Evolutionary conservation across 2,888 invertebrate genomes (phyloP), one percentile per base, ranked within the genome.

Genomic region (Polietes domitor): DNA sequence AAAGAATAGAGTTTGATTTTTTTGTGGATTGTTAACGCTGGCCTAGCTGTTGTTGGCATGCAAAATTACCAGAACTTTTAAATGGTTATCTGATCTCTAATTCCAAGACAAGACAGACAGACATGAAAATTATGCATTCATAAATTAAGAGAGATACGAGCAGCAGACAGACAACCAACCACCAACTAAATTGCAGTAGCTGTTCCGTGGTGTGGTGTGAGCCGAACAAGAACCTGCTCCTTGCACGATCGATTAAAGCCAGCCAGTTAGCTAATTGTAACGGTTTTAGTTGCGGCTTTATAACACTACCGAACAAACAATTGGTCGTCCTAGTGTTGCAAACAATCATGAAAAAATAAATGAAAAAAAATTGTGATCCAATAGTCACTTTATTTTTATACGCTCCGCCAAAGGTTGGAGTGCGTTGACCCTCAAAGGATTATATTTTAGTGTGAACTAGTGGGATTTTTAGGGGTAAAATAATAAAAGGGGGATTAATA

Each of bases 121-220:
- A 77, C 80, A 74, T 80, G 80, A 83, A n/a, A 83, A 77, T 71
- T 83, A 80, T 83, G 83, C 80, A 80, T 47, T 74, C 77, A 83
- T 80, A 83, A 83, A 74, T 80, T 77, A 74, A 71, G n/a, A n/a
- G n/a, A n/a, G n/a, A n/a, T n/a, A n/a, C n/a, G n/a, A n/a, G n/a
- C n/a, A n/a, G n/a, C n/a, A 32, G 5, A 32, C 73, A 26, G n/a
- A n/a, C 47, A 58, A 58, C 6, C 21, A 41, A n/a, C 47, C 24
- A 58, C 6, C 21, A 41, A 7, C 6, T 10, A 17, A 43, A 58
- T 7, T n/a, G 21, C 43, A 21, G 73, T 61, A 50, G 24, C 50
- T 47, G 9, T 70, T 55, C n/a, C 17, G 7, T 50, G 19, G 1
- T 50, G 3, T 50, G 3, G 50, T 53, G 1, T 53, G n/a, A n/a